Evolutionary conservation across 2,797 vertebrate species (phyloP), one percentile per base, ranked within the genome.

Genomic region (Sus cebifrons): DNA sequence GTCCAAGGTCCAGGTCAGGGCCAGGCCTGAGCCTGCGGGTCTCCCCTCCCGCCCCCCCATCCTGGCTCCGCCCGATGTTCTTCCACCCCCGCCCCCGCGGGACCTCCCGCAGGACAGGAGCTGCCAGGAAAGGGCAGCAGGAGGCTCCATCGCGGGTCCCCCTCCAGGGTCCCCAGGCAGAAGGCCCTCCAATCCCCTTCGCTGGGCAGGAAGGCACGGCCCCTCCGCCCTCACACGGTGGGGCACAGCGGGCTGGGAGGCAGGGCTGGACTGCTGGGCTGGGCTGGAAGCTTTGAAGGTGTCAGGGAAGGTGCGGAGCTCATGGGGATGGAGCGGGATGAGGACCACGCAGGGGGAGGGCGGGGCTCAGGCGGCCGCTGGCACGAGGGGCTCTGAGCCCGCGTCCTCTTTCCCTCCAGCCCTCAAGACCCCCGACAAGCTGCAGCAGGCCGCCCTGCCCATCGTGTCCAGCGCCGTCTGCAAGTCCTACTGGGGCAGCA

Each of bases 371-470:
- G 29, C 0, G 6, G 7, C 17, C 3, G 3, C 62, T n/a, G 62
- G 29, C 32, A 10, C 16, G 32, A 25, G 32, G 13, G 11, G 49
- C 36, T 60, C 60, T 83, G 58, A 67, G 27, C 58, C n/a, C 73
- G 25, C 0, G 8, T 2, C 16, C 49, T 32, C 12, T 49, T 27
- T 60, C 77, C 68, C 52, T 65, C 5, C 52, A 89, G 86, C 92
- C 68, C 3, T 32, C 27, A n/a, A 93, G 54, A 99, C 98, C 70
- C 99, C 99, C 0, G 91, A 97, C 90, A 98, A 96, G 70, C 98
- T 99, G 95, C 99, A 99, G 98, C 99, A 99, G 98, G 98, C 98
- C 0, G 18, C 98, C 70, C 99, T 99, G 87, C 99, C 99, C 71
- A 98, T 99, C 73, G 97, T 99, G 85, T 99, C 98, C 98, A 99